Evolutionary conservation across 2,888 invertebrate genomes (phyloP), one percentile per base, ranked within the genome.

Genomic region (Sesamia inferens): DNA sequence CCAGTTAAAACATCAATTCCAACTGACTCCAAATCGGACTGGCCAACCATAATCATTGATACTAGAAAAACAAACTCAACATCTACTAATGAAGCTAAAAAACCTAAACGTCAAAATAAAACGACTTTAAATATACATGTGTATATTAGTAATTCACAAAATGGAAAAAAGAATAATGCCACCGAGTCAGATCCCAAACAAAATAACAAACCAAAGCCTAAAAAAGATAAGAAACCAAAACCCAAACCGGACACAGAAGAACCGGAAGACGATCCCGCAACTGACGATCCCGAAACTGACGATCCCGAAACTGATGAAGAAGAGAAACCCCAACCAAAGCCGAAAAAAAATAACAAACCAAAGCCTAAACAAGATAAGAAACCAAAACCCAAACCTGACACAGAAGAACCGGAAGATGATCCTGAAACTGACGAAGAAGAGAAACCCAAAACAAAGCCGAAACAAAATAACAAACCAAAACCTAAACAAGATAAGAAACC

Each of bases 21-120:
- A n/a, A 54, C 78, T 22, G 68, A 24, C 11, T 39, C 61, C 22
- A 78, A 70, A 65, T 71, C 80, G 57, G 77, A 81, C 62, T 84
- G 77, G 65, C 83, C 89, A 0, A 89, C 88, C 39, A 88, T 93
- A 54, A 80, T 87, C 5, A 85, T 93, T 62, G 88, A 90, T 47
- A 82, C 87, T 5, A 82, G 66, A 64, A 62, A 55, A 16, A 59
- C 69, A 0, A 74, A 66, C 19, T 44, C 51, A 55, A 58, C 57
- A 22, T 63, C 1, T 5, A 47, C 42, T 10, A 57, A 22, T 39
- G 19, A 47, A 64, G 5, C 10, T 24, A 19, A 19, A 19, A 39
- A 6, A 59, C 22, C 42, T 24, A 72, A 47, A 4, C 14, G 1
- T 54, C 67, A 61, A 51, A 39, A 48, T 3, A 58, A 82, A 57